Evolutionary conservation across 2,888 invertebrate species (phyloP), one percentile per base, ranked within the genome.

Genomic region (Gnatocerus cornutus): DNA sequence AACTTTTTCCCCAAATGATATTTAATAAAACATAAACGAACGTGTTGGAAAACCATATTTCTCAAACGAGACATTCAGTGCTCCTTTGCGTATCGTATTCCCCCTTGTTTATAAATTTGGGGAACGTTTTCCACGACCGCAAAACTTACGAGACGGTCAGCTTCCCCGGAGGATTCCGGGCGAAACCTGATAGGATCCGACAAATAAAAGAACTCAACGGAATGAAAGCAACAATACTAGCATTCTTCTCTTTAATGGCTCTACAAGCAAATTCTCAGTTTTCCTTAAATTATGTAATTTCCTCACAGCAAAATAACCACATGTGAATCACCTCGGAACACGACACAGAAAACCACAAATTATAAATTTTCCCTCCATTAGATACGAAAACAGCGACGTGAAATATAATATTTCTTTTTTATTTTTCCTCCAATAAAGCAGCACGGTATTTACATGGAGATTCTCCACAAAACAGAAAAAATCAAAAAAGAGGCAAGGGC

Each of bases 1-100:
- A n/a, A n/a, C n/a, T 39, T 46, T 59, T 10, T 37, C 50, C 13
- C 48, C 48, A 30, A n/a, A 30, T 43, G 5, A 33, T 56, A 27
- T 48, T 66, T 56, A 67, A 67, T 46, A 41, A 67, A 59, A 29
- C 56, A 67, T 58, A 41, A 62, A 33, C 59, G 16, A 61, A 14
- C 53, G 61, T 62, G 68, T 62, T 33, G 53, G 59, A 43, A 68
- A 52, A 61, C 41, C 61, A 41, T 68, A 61, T 62, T 68, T 68
- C 61, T 39, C 33, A 6, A 48, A 2, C 9, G 27, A 62, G 59
- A 68, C 61, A 21, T 62, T 52, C 30, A 68, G 50, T 52, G 61
- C n/a, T 68, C 68, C 68, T 68, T 14, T 52, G 68, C 52, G 68
- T 61, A 50, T 45, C 50, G 21, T 68, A 52, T 61, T 7, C 48